Evolutionary conservation across 35 echinoderm and acorn worm genomes (phyloP).

Genomic region (Hemicentrotus pulcherrimus): DNA sequence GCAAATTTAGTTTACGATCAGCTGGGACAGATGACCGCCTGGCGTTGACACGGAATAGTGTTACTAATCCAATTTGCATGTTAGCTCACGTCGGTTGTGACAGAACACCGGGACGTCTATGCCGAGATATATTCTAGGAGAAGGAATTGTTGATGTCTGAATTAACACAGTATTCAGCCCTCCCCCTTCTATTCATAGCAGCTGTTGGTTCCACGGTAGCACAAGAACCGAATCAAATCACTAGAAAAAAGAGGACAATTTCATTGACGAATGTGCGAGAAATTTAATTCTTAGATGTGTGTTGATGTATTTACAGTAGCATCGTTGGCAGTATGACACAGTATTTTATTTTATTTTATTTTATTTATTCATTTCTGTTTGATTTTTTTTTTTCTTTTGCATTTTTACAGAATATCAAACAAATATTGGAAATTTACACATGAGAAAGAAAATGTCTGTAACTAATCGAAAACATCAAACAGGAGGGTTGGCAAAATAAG

Average conservation of each 20-base stretch:
- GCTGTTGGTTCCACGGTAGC: background rate
- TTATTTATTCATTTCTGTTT: too few relatives aligned
- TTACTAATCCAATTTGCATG: constrained; percentile 5
- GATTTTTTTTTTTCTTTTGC: too few relatives aligned
- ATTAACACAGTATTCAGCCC: background rate
- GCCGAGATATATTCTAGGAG: background rate
- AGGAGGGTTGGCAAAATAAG: too few relatives aligned
- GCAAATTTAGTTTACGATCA: constrained; percentile 12
- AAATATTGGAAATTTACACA: too few relatives aligned
- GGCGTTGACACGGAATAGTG: background rate
- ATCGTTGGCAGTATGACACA: background rate
- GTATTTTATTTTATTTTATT: too few relatives aligned
- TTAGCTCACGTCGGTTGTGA: background rate
- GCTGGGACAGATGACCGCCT: background rate
- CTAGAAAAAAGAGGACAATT: background rate
- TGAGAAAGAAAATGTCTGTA: too few relatives aligned
- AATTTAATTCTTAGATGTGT: background rate
- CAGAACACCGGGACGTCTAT: background rate
- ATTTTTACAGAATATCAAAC: too few relatives aligned
- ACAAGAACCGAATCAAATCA: background rate
- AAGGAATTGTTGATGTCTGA: background rate
- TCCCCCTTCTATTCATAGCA: background rate
- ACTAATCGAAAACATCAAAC: too few relatives aligned
- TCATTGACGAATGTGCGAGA: constrained; percentile 2
- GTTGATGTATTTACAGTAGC: background rate